These are phyloP conservation scores for Drosophila guanche DNA, from an alignment of 1,140 invertebrate genomes.

Conservation along the genomic window DNA sequence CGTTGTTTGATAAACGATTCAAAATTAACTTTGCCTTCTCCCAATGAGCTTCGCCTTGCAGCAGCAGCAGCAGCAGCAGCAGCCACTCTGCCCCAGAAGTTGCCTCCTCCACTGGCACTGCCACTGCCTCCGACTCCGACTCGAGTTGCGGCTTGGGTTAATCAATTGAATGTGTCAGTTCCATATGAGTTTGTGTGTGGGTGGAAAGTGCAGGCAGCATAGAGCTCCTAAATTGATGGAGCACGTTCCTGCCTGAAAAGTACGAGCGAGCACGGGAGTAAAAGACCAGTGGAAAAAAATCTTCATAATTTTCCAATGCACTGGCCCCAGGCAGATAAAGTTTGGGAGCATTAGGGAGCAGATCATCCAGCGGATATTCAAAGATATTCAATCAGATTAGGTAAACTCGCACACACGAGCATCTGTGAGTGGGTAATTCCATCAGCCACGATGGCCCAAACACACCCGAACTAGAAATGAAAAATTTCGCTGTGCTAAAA, in stretches of 20 bases:
- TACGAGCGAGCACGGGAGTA: too few species aligned
- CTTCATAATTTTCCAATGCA: conserved; percentile 45
- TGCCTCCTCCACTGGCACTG: conserved; percentile 26
- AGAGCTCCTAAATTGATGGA: conserved; percentile 69
- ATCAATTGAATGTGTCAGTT: conserved; percentile 78
- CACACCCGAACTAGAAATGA: conserved; percentile 16
- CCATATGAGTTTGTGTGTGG: conserved; percentile 52
- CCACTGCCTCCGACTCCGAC: too few species aligned
- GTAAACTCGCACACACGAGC: conserved; percentile 2
- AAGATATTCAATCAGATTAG: conserved; percentile 40
- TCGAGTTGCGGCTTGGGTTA: conserved; percentile 61
- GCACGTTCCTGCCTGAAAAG: conserved; percentile 47
- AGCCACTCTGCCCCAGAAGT: conserved; percentile 45
- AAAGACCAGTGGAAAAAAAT: conserved; percentile 25
- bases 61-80: background rate
- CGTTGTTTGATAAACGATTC: conserved; percentile 76
- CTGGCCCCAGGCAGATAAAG: conserved; percentile 26
- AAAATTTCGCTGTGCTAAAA: conserved; percentile 49
- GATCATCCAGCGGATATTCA: conserved; percentile 35
- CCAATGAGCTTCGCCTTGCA: conserved; percentile 29
- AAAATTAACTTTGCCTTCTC: conserved; percentile 67
- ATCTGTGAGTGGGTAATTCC: conserved; percentile 27
- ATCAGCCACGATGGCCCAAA: conserved; percentile 1
- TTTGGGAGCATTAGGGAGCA: conserved; percentile 25
- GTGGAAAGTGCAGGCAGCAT: conserved; percentile 19